phyloP scores from a whole-genome alignment of 2,797 vertebrate species.

The Bovichtus diacanthus region DNA sequence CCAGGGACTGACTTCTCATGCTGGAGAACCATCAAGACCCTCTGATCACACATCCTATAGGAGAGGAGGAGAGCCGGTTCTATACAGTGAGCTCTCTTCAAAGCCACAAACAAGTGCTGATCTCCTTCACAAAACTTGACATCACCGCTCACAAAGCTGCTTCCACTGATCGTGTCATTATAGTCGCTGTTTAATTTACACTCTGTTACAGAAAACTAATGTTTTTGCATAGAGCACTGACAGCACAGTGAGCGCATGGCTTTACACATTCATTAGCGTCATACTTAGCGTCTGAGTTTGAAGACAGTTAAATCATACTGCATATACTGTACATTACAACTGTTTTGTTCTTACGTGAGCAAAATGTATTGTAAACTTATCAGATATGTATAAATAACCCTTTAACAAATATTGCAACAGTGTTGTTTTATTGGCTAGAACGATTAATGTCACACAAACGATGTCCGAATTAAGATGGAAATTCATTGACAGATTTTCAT shows the following conservation, averaged over 20 bases:
- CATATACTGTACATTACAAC: conserved; percentile 2
- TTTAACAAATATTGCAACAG: not conserved
- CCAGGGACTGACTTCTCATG: conserved; percentile 26
- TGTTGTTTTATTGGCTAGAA: not conserved
- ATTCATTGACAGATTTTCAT: not conserved
- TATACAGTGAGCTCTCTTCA: conserved; percentile 37
- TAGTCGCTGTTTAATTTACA: conserved; percentile 18
- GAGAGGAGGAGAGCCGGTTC: conserved; percentile 17
- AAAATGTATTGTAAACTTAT: conserved; percentile 2
- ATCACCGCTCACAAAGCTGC: conserved; percentile 16
- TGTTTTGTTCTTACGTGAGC: not conserved
- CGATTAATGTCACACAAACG: not conserved
- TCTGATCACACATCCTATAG: conserved; percentile 38
- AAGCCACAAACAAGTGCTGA: conserved; percentile 38
- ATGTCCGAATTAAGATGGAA: not conserved
- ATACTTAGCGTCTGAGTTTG: not conserved
- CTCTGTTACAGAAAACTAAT: not conserved
- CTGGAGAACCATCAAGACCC: conserved; percentile 26
- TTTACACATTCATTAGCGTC: not conserved
- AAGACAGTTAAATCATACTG: not conserved
- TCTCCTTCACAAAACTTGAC: conserved; percentile 19
- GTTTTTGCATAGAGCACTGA: not conserved
- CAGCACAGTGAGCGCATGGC: not conserved
- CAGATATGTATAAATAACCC: not conserved
- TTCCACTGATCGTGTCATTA: conserved; percentile 33